These are phyloP conservation scores for Nesidiocoris tenuis DNA, from an alignment of 2,888 invertebrate genomes.

Conservation along the genomic window DNA sequence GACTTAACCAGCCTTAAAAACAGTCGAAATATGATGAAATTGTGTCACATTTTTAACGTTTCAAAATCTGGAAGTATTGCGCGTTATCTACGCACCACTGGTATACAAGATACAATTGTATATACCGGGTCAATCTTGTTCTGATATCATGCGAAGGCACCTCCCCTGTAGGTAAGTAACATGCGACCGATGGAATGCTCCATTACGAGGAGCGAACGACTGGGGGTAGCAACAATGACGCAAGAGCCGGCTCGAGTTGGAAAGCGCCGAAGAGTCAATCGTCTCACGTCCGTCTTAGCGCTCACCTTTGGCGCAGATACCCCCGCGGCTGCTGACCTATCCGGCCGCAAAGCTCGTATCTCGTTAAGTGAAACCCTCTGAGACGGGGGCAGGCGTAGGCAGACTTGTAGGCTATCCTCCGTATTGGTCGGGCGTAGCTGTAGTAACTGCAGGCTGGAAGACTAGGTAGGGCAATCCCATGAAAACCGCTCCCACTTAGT, in stretches of 20 bases:
- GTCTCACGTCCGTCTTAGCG: neutral
- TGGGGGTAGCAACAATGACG: neutral
- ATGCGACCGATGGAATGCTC: neutral
- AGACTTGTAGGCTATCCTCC: neutral
- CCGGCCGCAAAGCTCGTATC: neutral
- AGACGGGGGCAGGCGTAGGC: neutral
- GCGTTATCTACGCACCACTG: too few relatives aligned
- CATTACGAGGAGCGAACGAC: neutral
- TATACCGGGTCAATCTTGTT: too few relatives aligned
- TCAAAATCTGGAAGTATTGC: too few relatives aligned
- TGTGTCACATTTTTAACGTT: too few relatives aligned
- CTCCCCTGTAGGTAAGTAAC: neutral
- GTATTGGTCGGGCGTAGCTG: too few relatives aligned
- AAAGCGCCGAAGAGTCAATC: too few relatives aligned
- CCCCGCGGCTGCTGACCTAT: neutral
- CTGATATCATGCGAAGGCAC: too few relatives aligned
- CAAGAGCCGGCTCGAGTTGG: neutral
- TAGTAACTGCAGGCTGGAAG: too few relatives aligned
- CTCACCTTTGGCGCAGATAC: neutral
- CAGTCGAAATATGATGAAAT: too few relatives aligned
- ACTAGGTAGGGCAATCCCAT: neutral
- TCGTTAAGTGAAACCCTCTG: neutral
- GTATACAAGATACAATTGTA: too few relatives aligned
- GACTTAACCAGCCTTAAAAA: too few relatives aligned
- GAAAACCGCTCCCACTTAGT: neutral